Base-by-base conservation (phyloP, 2,113 vertebrate genomes). In the Fukomys damarensis region DNA sequence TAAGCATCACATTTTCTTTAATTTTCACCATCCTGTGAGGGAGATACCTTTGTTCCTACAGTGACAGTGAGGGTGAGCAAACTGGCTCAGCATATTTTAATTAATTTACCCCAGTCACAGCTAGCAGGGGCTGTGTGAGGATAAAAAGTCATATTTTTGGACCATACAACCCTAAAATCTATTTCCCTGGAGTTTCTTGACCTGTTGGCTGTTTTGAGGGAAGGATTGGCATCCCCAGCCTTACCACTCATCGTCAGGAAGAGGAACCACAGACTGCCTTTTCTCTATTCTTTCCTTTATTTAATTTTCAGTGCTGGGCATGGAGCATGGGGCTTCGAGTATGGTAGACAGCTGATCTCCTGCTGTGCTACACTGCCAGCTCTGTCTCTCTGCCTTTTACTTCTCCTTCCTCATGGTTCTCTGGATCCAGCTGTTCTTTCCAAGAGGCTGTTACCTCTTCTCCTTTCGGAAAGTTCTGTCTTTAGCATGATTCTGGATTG, bases 401-500 rank as follows among this genome's bases (percentile, higher is more conserved):
- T 20, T 52, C 63, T 81, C 28, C 43, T 90, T 84, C 49, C 19
- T 58, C 3, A 38, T 0, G 8, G 43, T 35, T 86, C 89, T 93
- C 56, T 91, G 81, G 68, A 89, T 59, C 10, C 63, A 92, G 30
- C 52, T 61, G 32, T n/a, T 6, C n/a, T 70, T 95, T 83, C 46
- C 54, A 52, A 88, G 66, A 8, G 16, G 9, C 14, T 66, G 92
- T 92, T 54, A 19, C 16, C 1, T 17, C 68, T 72, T 43, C 26
- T 70, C 63, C 28, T 82, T 86, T 46, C 76, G 20, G 76, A 30
- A 83, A 87, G 11, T 91, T 91, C 65, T 79, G 7, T 95, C 80
- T 92, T 96, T 93, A 91, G 30, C 82, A 76, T 93, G 74, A 95
- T 5, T 89, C 52, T 68, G 77, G 76, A 83, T 26, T 74, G 20